phyloP scores from a whole-genome alignment of 2,113 vertebrate genomes.

The Mastomys natalensis region DNA sequence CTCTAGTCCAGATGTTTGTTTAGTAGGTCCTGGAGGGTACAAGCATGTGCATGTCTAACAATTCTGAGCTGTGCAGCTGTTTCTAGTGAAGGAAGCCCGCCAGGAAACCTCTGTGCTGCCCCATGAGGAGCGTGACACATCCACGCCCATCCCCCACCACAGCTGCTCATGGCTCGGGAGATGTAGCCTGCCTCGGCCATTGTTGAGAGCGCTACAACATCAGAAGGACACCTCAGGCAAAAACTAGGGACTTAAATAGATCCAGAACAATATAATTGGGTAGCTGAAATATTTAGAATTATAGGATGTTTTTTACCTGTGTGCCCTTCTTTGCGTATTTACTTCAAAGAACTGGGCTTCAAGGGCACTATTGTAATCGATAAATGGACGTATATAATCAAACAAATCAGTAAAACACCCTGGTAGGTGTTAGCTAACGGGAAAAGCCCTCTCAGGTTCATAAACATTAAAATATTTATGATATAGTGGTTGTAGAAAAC shows the following conservation, averaged over 20 bases:
- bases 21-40: background rate
- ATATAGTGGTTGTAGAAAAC: background rate
- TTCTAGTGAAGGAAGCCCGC: background rate
- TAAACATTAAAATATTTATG: constrained; percentile 28
- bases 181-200: background rate
- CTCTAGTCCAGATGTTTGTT: background rate
- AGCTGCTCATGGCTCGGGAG: background rate
- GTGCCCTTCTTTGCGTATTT: constrained; percentile 8
- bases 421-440: background rate
- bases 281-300: background rate
- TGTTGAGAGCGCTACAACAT: background rate
- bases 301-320: background rate
- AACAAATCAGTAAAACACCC: background rate
- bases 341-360: constrained; percentile 21
- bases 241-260: background rate
- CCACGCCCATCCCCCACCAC: background rate
- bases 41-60: background rate
- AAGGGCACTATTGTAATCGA: background rate
- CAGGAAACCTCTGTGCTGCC: background rate
- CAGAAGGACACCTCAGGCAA: background rate
- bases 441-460: background rate
- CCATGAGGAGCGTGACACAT: background rate
- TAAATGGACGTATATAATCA: background rate
- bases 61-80: background rate
- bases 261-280: background rate